Evolutionary conservation across 2,113 vertebrate genomes (phyloP).

Genomic region (Cryptotis parvus): DNA sequence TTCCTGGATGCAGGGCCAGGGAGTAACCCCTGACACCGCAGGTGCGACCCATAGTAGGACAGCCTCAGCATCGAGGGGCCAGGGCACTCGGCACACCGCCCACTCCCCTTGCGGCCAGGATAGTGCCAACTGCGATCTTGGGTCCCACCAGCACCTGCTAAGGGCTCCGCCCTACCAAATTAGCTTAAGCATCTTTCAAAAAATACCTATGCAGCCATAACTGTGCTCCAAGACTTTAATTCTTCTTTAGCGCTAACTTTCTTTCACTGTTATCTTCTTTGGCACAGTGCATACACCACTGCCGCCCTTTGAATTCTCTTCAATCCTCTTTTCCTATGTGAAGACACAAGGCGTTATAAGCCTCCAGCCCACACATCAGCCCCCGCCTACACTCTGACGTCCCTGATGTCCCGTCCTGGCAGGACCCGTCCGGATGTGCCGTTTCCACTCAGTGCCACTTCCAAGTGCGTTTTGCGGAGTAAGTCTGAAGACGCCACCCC

Average conservation of each 20-base stretch:
- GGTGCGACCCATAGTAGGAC: background rate
- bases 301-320: background rate
- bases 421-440: too few species aligned
- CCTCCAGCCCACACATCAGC: background rate
- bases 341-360: background rate
- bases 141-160: background rate
- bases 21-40: background rate
- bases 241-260: conserved; percentile 15
- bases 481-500: too few species aligned
- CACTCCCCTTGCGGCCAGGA: background rate
- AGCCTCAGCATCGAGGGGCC: too few species aligned
- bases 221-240: conserved; percentile 25
- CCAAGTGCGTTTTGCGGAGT: too few species aligned
- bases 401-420: too few species aligned
- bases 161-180: background rate
- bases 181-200: background rate
- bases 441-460: too few species aligned
- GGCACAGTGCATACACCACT: background rate
- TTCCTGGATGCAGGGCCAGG: too few species aligned
- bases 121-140: background rate
- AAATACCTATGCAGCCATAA: background rate
- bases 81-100: background rate
- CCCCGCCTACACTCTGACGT: too few species aligned
- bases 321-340: background rate
- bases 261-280: background rate